Conservation (phyloP, 2,888 invertebrate species). For the Hydriomena furcata region DNA sequence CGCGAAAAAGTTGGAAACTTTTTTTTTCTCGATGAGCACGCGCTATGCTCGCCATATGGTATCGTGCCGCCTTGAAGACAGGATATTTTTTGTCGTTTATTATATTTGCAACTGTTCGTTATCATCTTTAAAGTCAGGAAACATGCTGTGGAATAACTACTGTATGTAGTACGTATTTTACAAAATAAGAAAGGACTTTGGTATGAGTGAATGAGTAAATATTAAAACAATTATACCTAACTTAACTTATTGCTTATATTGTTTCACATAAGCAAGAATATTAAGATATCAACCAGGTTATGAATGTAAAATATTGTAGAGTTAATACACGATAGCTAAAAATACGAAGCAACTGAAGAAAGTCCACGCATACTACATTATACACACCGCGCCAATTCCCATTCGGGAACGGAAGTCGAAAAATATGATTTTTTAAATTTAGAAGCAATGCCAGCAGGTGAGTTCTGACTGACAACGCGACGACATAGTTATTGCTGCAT, state of each 20-base stretch:
- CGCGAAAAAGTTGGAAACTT: slow-evolving; percentile 63
- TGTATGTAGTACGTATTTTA: too few relatives aligned
- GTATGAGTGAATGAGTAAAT: too few relatives aligned
- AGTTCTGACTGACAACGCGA: slow-evolving; percentile 61
- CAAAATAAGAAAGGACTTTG: too few relatives aligned
- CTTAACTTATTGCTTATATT: too few relatives aligned
- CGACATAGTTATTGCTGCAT: slow-evolving; percentile 40
- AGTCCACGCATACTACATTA: slow-evolving; percentile 6
- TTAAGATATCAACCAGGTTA: too few relatives aligned
- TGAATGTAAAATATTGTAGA: too few relatives aligned
- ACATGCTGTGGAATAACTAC: background rate
- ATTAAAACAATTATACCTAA: too few relatives aligned
- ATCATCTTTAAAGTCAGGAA: background rate
- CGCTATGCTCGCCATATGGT: slow-evolving; percentile 75
- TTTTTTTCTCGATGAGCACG: slow-evolving; percentile 66
- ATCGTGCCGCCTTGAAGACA: slow-evolving; percentile 53
- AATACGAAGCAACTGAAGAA: slow-evolving; percentile 1
- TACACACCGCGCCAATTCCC: slow-evolving; percentile 70
- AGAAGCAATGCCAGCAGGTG: slow-evolving; percentile 76
- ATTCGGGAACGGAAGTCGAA: slow-evolving; percentile 79
- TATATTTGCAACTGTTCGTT: slow-evolving; percentile 33
- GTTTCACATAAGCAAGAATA: too few relatives aligned
- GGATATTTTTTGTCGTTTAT: slow-evolving; percentile 35
- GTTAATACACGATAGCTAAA: background rate
- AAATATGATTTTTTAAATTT: slow-evolving; percentile 80